Evolutionary conservation across 2,113 vertebrate species (phyloP), one percentile per base, ranked within the genome.

Genomic region (Boulengerochromis microlepis): DNA sequence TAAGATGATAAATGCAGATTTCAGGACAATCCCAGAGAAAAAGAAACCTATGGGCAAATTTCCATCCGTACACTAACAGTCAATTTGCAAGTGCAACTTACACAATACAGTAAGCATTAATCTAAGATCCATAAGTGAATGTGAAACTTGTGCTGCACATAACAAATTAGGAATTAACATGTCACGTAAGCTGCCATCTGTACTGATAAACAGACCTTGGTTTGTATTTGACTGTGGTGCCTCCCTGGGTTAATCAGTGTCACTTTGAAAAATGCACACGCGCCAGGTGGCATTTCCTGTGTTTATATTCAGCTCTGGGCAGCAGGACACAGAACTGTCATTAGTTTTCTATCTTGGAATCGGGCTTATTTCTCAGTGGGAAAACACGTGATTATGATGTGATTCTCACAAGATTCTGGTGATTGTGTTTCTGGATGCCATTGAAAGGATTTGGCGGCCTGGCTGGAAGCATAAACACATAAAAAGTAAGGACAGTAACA

Each of bases 391-490:
- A 26, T 40, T 47, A 33, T 81, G 86, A 92, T 61, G 47, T 66
- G 74, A 81, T 54, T 87, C 80, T 38, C 45, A 6, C 18, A 52
- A 84, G 83, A 80, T 90, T 42, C 24, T 50, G 38, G 29, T 81
- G 40, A 87, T n/a, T 18, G 29, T 69, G 47, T 86, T 19, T 12
- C 80, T 59, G 47, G 81, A 81, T 59, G 82, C 40, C 87, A 90
- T 90, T 92, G 74, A 84, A 92, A 83, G 84, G 83, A 93, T 83
- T 81, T 82, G 85, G 80, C 35, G 31, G 26, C 8, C 64, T 83
- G 91, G 85, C 64, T 84, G 80, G 47, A 91, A 45, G 80, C 40
- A 31, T 78, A 18, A 78, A 50, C 7, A 50, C 42, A 11, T 52
- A 52, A 50, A 31, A 78, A 78, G 42, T 82, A 38, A 78, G 87